Conservation (phyloP, 2,888 invertebrate genomes). For the Scaptomyza parva region DNA sequence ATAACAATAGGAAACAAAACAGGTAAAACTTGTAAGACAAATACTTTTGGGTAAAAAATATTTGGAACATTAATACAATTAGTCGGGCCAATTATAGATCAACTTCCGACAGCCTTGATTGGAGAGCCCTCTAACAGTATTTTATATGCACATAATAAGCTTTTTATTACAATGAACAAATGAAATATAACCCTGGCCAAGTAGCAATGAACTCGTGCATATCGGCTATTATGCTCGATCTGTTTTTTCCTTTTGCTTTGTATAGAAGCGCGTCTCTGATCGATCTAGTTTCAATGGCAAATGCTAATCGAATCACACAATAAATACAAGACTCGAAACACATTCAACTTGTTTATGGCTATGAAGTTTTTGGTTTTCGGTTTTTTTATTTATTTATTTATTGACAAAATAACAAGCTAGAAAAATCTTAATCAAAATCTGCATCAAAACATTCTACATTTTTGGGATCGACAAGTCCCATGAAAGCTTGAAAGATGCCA, state of each 20-base stretch:
- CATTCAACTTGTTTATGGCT: constrained; percentile 28
- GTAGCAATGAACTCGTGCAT: constrained; percentile 57
- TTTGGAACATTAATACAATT: background rate
- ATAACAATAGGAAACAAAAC: background rate
- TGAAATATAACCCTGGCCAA: constrained; percentile 14
- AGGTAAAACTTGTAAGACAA: background rate
- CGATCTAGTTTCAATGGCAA: constrained; percentile 48
- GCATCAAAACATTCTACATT: background rate
- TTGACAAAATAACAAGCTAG: constrained; percentile 23
- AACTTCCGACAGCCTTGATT: constrained; percentile 10
- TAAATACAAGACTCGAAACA: constrained; percentile 1
- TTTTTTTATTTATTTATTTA: background rate
- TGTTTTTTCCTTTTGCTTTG: background rate
- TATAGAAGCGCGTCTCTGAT: constrained; percentile 22
- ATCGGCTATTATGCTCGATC: constrained; percentile 2
- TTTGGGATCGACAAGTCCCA: background rate
- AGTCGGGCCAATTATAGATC: constrained; percentile 1
- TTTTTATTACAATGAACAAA: constrained; percentile 10
- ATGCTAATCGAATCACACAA: constrained; percentile 30
- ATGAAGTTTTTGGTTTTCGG: constrained; percentile 18
- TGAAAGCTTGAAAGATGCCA: constrained; percentile 8
- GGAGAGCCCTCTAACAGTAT: background rate
- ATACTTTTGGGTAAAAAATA: background rate
- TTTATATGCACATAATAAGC: background rate
- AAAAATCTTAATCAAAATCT: constrained; percentile 11